Conservation (phyloP, 2,888 invertebrate species). For the Pollenia angustigena region DNA sequence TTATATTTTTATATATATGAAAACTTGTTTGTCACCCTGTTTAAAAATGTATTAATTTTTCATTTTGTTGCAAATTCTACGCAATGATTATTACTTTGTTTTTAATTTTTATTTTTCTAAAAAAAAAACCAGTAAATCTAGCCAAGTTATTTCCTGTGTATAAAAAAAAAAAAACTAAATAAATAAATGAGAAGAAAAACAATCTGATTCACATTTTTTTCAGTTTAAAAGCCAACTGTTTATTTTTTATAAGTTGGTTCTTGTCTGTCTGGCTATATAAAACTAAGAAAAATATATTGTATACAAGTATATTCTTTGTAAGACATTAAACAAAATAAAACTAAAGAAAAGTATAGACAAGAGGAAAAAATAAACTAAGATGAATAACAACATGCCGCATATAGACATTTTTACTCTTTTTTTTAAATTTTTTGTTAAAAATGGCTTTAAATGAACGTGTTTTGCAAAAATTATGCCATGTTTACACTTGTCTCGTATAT, state of each 20-base stretch:
- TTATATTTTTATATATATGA: background rate
- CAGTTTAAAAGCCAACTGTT: constrained; percentile 54
- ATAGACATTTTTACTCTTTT: constrained; percentile 17
- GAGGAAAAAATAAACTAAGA: constrained; percentile 54
- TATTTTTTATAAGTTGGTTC: constrained; percentile 4
- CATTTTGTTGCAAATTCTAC: constrained; percentile 38
- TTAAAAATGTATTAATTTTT: constrained; percentile 7
- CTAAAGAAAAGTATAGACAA: constrained; percentile 21
- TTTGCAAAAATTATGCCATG: constrained; percentile 69
- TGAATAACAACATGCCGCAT: constrained; percentile 63
- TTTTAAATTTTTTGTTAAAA: constrained; percentile 11
- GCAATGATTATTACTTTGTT: constrained; percentile 47
- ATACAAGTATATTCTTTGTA: constrained; percentile 55
- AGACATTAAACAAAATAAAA: constrained; percentile 62
- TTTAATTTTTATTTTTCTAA: constrained; percentile 11
- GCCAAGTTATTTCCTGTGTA: constrained; percentile 64
- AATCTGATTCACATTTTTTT: constrained; percentile 61
- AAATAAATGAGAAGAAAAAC: constrained; percentile 32
- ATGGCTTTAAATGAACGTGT: constrained; percentile 64
- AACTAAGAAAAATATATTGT: background rate
- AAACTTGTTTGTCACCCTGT: background rate
- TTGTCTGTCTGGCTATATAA: constrained; percentile 32
- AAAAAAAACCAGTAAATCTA: constrained; percentile 57
- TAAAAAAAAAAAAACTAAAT: constrained; percentile 29
- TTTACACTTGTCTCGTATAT: constrained; percentile 66